phyloP scores from a whole-genome alignment of 2,888 invertebrate genomes.

The Luperina nickerlii region DNA sequence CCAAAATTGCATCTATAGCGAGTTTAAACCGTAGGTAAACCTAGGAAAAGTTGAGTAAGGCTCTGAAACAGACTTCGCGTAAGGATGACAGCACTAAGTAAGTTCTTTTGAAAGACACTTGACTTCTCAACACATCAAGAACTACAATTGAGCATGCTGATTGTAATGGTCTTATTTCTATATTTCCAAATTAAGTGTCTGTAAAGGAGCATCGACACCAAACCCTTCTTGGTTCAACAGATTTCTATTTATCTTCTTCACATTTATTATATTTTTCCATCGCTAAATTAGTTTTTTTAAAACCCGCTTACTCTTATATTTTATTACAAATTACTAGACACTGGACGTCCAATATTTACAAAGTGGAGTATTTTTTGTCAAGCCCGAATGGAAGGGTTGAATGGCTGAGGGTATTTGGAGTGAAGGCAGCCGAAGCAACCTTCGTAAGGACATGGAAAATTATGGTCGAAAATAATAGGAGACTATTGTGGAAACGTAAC shows the following conservation, averaged over 20 bases:
- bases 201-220: background rate
- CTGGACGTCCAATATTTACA: constrained; percentile 87
- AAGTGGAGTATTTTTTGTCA: constrained; percentile 89
- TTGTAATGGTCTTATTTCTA: background rate
- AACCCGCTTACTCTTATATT: constrained; percentile 58
- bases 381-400: constrained; percentile 89
- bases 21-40: background rate
- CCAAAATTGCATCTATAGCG: background rate
- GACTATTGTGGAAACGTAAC: constrained; percentile 41
- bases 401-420: constrained; percentile 87
- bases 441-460: constrained; percentile 80
- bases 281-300: background rate
- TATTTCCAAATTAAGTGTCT: background rate
- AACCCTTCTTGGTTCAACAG: background rate
- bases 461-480: constrained; percentile 46
- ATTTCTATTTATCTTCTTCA: background rate
- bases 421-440: constrained; percentile 73
- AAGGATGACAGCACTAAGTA: background rate
- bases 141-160: background rate
- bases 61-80: background rate
- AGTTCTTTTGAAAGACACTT: background rate
- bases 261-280: background rate
- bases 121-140: background rate
- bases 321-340: constrained; percentile 73
- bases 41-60: background rate